Percentiles rank a stretch among this genome's conserved stretches.
These are phyloP conservation scores for Keiferia lycopersicella DNA, from an alignment of 2,888 invertebrate species.

Conservation along the genomic window DNA sequence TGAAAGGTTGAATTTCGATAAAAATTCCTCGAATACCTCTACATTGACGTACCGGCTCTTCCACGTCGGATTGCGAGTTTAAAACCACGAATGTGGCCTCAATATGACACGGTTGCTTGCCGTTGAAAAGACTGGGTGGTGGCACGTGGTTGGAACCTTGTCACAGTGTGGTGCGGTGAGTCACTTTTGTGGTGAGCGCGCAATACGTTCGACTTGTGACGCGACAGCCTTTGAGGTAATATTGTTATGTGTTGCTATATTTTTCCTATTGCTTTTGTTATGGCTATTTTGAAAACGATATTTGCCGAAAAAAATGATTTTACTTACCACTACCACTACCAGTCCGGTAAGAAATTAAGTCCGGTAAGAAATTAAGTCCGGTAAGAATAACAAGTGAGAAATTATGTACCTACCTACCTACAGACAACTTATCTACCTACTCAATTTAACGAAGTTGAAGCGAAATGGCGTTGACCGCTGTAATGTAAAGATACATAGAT, in stretches of 20 bases:
- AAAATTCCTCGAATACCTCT: slow-evolving; percentile 24
- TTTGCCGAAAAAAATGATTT: too few species aligned
- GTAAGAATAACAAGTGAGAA: too few species aligned
- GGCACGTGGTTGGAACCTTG: slow-evolving; percentile 46
- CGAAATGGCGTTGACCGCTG: too few species aligned
- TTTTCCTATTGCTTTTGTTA: slow-evolving; percentile 39
- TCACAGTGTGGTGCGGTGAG: slow-evolving; percentile 42
- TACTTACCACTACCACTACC: too few species aligned
- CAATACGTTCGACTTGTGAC: slow-evolving; percentile 65
- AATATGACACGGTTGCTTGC: slow-evolving; percentile 52
- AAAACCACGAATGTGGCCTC: slow-evolving; percentile 32
- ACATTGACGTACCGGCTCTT: slow-evolving; percentile 8
- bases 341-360: too few species aligned
- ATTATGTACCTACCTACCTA: too few species aligned
- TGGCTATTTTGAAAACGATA: slow-evolving; percentile 2
- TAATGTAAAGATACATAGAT: too few species aligned
- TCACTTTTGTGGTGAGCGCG: slow-evolving; percentile 56
- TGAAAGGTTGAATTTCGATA: neutral
- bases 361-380: too few species aligned
- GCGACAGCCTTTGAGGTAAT: slow-evolving; percentile 73
- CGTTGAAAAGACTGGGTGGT: slow-evolving; percentile 38
- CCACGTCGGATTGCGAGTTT: slow-evolving; percentile 11
- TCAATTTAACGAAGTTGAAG: too few species aligned
- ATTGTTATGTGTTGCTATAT: slow-evolving; percentile 58
- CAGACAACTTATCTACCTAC: too few species aligned